Percentiles rank a stretch among this genome's conserved stretches.
These are phyloP conservation scores for Drosophila mauritiana DNA, from an alignment of 1,140 invertebrate species.

Conservation along the genomic window DNA sequence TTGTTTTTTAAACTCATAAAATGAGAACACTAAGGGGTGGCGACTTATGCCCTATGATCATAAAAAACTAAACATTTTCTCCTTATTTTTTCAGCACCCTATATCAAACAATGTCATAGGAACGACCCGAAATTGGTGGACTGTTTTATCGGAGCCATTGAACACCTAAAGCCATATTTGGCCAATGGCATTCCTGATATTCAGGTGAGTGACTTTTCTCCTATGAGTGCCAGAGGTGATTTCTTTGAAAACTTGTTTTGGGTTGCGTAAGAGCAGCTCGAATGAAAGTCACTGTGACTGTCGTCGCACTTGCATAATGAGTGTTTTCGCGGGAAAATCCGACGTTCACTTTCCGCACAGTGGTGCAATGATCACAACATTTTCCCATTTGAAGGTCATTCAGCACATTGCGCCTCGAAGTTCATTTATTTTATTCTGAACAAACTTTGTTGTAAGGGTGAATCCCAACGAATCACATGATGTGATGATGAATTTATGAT, in stretches of 20 bases:
- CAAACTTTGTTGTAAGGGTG: too few relatives aligned
- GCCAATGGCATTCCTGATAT: slow-evolving; percentile 89
- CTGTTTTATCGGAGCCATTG: slow-evolving; percentile 87
- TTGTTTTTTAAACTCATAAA: too few relatives aligned
- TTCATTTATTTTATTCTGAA: too few relatives aligned
- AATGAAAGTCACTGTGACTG: slow-evolving; percentile 58
- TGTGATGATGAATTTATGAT: too few relatives aligned
- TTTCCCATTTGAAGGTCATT: neutral
- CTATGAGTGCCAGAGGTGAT: too few relatives aligned
- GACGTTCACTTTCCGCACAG: slow-evolving; percentile 19
- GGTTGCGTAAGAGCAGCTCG: slow-evolving; percentile 59
- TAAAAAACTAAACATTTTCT: neutral
- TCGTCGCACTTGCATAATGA: slow-evolving; percentile 51
- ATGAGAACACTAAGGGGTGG: too few relatives aligned
- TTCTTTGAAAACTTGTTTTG: slow-evolving; percentile 52
- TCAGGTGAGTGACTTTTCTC: slow-evolving; percentile 66
- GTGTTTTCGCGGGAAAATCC: slow-evolving; percentile 11
- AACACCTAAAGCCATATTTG: slow-evolving; percentile 88
- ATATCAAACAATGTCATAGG: slow-evolving; percentile 89
- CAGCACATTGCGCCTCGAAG: too few relatives aligned
- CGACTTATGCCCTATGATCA: too few relatives aligned
- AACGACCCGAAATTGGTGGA: slow-evolving; percentile 87
- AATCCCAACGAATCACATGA: too few relatives aligned
- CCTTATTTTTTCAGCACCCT: slow-evolving; percentile 87
- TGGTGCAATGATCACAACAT: slow-evolving; percentile 6